Evolutionary conservation across 2,113 vertebrate genomes (phyloP).

Genomic region (Neoarius graeffei): DNA sequence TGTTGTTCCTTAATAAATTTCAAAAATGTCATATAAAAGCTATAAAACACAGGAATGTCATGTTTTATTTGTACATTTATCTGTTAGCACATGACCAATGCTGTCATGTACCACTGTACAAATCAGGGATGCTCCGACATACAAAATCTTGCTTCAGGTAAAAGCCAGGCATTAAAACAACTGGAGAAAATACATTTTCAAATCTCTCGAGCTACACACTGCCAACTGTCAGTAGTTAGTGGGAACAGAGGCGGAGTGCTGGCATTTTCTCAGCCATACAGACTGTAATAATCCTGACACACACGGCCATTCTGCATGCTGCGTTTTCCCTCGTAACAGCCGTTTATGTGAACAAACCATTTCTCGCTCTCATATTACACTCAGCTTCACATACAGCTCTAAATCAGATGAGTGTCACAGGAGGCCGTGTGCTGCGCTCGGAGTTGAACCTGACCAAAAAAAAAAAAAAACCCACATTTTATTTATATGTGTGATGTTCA

Average conservation of each 20-base stretch:
- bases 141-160: slow-evolving; percentile 8
- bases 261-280: slow-evolving; percentile 49
- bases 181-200: slow-evolving; percentile 48
- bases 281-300: slow-evolving; percentile 57
- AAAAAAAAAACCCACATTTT: neutral
- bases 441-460: neutral
- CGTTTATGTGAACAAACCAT: slow-evolving; percentile 52
- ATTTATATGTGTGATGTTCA: neutral
- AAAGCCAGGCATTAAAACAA: slow-evolving; percentile 7
- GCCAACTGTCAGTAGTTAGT: slow-evolving; percentile 50
- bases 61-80: neutral
- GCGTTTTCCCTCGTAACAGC: slow-evolving; percentile 52
- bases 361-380: slow-evolving; percentile 36
- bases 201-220: slow-evolving; percentile 51
- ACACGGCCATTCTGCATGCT: slow-evolving; percentile 41
- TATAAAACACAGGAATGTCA: neutral
- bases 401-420: neutral
- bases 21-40: neutral
- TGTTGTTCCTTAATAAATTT: neutral
- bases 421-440: neutral
- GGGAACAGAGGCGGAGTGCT: slow-evolving; percentile 58
- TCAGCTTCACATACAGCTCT: slow-evolving; percentile 6
- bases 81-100: neutral
- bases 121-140: neutral
- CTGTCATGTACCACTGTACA: neutral